Percentiles rank a stretch among this genome's conserved stretches.
These are phyloP conservation scores for Pristionchus mayeri DNA, from an alignment of 2,888 invertebrate genomes.

Conservation along the genomic window DNA sequence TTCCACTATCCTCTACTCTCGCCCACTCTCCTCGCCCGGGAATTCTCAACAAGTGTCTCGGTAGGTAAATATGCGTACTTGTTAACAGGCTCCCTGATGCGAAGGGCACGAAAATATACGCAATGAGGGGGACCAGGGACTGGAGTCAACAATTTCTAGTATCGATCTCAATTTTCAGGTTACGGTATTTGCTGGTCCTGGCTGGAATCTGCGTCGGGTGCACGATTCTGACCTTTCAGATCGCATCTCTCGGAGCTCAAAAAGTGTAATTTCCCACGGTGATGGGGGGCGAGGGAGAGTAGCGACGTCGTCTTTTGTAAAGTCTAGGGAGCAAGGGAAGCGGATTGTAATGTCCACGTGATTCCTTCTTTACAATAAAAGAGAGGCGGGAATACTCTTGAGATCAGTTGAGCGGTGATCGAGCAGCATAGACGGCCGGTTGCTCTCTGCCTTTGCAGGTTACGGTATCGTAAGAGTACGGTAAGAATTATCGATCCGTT, in stretches of 20 bases:
- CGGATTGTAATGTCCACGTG: conserved; percentile 42
- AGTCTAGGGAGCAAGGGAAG: conserved; percentile 10
- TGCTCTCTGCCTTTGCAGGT: too few relatives aligned
- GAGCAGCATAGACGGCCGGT: too few relatives aligned
- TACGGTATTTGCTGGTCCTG: too few relatives aligned
- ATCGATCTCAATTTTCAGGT: too few relatives aligned
- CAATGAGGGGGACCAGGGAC: too few relatives aligned
- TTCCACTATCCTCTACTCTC: neutral
- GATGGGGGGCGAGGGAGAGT: neutral
- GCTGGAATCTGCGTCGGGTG: too few relatives aligned
- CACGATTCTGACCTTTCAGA: neutral
- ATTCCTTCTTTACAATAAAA: conserved; percentile 33
- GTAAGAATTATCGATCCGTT: too few relatives aligned
- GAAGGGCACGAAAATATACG: neutral
- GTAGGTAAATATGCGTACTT: conserved; percentile 41
- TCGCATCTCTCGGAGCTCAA: neutral
- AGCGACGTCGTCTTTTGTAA: conserved; percentile 20
- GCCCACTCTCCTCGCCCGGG: neutral
- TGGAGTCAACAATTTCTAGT: too few relatives aligned
- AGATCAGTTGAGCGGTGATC: conserved; percentile 17
- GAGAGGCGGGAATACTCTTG: conserved; percentile 34
- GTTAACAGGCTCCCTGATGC: neutral
- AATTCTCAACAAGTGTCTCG: conserved; percentile 38
- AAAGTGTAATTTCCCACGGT: conserved; percentile 38
- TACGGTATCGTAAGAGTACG: too few relatives aligned